Base-by-base conservation (phyloP, 2,888 invertebrate genomes). In the Operophtera brumata region DNA sequence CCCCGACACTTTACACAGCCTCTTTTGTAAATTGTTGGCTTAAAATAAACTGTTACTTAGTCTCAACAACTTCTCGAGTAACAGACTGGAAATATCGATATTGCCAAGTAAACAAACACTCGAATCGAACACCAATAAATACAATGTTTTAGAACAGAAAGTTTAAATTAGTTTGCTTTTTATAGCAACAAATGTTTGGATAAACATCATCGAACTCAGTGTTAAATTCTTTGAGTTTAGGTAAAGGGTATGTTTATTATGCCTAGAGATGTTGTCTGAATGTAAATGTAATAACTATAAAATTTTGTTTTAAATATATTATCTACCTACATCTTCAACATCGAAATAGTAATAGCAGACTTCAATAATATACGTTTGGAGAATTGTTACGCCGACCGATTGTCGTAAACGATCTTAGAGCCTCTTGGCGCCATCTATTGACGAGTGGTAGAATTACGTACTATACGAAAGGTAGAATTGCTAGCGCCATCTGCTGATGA, bases 101-200 rank as follows among this genome's bases (percentile, higher is more conserved):
- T 51, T 28, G 8, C 50, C 41, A 41, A 40, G 12, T 45, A 45
- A 34, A 32, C 14, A 51, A 40, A 45, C 30, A 39, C 11, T 30
- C 20, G 32, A 54, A 50, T 53, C 60, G 52, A 61, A 59, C 59
- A 45, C 55, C 62, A 47, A 59, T 59, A 64, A 49, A 52, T 13
- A 6, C 36, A 25, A 46, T 28, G 37, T 66, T 73, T 68, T 66
- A 68, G 61, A 65, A 61, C 51, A 35, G 39, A 54, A 73, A 73
- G 64, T 73, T 73, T 62, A 69, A 71, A 73, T 73, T 62, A 68
- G 69, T 71, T 65, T 56, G 60, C 66, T 64, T 67, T 73, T 73
- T 73, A 70, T 70, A 64, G 62, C 54, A 55, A 54, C 54, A 48
- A 59, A 54, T 47, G 67, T 69, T 69, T 65, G 63, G 57, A 57